phyloP scores from a whole-genome alignment of 2,113 vertebrate genomes.

The Xerus inauris region DNA sequence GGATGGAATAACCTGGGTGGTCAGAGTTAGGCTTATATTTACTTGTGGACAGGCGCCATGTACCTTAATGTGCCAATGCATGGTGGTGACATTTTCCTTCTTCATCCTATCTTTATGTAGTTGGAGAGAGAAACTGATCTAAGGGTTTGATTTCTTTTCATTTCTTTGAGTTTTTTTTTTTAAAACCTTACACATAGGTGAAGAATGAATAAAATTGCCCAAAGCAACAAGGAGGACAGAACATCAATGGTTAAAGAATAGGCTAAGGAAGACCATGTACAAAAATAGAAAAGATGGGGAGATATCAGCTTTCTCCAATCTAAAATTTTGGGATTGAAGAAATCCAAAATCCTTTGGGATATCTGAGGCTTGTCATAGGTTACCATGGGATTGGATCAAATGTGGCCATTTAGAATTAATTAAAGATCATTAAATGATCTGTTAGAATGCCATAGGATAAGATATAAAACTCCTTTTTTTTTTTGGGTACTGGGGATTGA shows the following conservation, averaged over 20 bases:
- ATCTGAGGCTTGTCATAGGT: not conserved
- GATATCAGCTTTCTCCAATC: not conserved
- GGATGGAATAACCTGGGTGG: not conserved
- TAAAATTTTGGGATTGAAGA: too few species aligned
- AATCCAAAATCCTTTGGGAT: too few species aligned
- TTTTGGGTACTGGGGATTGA: too few species aligned
- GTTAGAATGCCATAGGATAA: not conserved
- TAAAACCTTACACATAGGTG: not conserved
- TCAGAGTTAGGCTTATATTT: not conserved
- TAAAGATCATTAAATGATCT: not conserved
- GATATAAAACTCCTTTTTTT: too few species aligned
- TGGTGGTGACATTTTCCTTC: not conserved
- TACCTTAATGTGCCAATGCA: not conserved
- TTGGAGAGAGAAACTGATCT: not conserved
- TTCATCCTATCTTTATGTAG: not conserved
- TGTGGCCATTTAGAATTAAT: not conserved
- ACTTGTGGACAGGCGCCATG: not conserved
- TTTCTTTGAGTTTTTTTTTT: not conserved
- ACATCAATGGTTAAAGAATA: not conserved
- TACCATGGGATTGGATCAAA: not conserved
- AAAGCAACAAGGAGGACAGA: not conserved
- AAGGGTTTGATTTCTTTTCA: not conserved
- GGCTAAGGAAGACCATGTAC: not conserved
- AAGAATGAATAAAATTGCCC: not conserved
- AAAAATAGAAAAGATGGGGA: not conserved